Percentiles rank a stretch among this genome's conserved stretches.
These are phyloP conservation scores for Diadumene lineata DNA, from an alignment of 92 coral and sea anemone genomes.

Conservation along the genomic window DNA sequence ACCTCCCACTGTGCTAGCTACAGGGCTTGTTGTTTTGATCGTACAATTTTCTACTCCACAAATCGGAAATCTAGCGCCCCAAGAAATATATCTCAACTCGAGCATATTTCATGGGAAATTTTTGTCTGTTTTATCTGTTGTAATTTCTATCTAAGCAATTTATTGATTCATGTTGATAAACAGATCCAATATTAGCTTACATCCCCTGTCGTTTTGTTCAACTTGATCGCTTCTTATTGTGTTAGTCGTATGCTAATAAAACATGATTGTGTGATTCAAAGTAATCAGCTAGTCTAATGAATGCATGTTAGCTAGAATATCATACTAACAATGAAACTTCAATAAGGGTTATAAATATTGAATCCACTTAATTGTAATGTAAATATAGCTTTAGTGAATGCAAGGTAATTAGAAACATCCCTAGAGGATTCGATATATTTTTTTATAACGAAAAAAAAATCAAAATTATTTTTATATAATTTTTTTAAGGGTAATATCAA, in stretches of 20 bases:
- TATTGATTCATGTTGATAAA: background rate
- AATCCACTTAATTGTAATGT: background rate
- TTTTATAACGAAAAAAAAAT: conserved; percentile 15
- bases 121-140: background rate
- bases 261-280: background rate
- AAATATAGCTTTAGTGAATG: background rate
- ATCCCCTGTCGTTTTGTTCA: too few species aligned
- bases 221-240: conserved; percentile 14
- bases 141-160: background rate
- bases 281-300: background rate
- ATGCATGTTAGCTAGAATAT: background rate
- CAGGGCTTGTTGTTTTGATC: background rate
- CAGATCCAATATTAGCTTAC: too few species aligned
- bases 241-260: conserved; percentile 14
- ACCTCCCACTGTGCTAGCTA: conserved; percentile 1
- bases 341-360: background rate
- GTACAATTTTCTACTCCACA: background rate
- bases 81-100: background rate
- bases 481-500: background rate
- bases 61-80: background rate
- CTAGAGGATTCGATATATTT: background rate
- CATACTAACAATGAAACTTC: background rate
- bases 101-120: background rate
- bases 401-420: background rate
- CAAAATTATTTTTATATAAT: conserved; percentile 20